A percentile compares a stretch with the other conserved stretches of the same genome.
phyloP scores from a whole-genome alignment of 2,113 vertebrate species.

The Triplophysa siluroides region DNA sequence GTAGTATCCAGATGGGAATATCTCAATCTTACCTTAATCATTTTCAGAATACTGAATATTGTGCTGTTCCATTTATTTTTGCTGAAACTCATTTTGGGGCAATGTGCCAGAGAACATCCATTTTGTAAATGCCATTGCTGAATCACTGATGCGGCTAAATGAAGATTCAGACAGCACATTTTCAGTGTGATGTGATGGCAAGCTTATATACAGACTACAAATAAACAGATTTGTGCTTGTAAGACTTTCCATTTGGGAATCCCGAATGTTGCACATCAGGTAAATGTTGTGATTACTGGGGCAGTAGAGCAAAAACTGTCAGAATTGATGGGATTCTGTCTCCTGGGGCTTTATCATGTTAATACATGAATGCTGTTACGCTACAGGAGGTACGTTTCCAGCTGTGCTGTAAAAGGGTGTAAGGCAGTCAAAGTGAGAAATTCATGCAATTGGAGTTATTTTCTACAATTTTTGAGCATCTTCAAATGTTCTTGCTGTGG shows the following conservation, averaged over 20 bases:
- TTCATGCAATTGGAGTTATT: background rate
- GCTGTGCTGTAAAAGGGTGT: background rate
- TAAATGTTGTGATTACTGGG: background rate
- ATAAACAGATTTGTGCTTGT: background rate
- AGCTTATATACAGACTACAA: background rate
- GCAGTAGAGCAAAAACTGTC: background rate
- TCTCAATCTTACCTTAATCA: background rate
- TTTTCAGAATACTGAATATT: background rate
- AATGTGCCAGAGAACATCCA: too few relatives aligned
- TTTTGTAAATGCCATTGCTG: background rate
- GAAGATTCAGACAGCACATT: background rate
- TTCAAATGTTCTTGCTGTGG: background rate
- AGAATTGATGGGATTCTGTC: background rate
- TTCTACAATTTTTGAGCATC: background rate
- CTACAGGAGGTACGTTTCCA: slow-evolving; percentile 5
- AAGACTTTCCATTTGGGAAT: background rate
- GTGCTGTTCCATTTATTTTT: background rate
- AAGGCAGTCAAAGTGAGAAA: background rate
- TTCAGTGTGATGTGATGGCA: background rate
- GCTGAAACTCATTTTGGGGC: background rate
- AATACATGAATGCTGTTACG: slow-evolving; percentile 1
- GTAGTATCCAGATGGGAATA: background rate
- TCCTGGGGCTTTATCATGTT: background rate
- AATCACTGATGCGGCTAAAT: background rate
- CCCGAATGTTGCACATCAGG: background rate